phyloP scores from a whole-genome alignment of 2,113 vertebrate species.

The Lycocorax pyrrhopterus region DNA sequence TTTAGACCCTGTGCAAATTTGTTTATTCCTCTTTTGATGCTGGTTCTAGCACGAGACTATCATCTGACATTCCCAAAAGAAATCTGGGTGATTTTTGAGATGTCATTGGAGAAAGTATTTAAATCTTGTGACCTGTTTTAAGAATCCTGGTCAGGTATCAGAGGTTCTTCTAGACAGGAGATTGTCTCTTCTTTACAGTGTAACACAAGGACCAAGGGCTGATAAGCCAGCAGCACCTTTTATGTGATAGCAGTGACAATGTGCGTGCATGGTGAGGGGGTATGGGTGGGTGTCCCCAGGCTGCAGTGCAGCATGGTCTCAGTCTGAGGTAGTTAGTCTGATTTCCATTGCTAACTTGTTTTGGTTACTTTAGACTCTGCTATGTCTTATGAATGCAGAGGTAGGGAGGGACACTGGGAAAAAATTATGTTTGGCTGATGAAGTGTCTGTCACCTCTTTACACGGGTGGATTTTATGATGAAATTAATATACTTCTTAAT shows the following conservation, averaged over 20 bases:
- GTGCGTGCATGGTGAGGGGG: accelerated
- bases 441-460: neutral
- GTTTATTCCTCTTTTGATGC: neutral
- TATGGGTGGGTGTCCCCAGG: neutral
- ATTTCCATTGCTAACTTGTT: neutral
- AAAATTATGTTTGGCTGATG: neutral
- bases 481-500: neutral
- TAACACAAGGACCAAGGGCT: neutral
- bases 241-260: neutral
- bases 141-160: neutral
- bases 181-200: neutral
- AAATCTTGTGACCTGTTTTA: neutral
- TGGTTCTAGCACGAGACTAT: neutral
- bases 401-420: neutral
- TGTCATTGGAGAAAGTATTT: neutral
- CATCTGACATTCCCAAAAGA: neutral
- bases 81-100: neutral
- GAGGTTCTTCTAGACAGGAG: neutral
- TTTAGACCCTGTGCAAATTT: neutral
- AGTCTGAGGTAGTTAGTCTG: neutral
- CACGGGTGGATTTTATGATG: neutral
- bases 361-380: neutral
- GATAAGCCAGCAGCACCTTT: neutral
- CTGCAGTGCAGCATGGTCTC: neutral
- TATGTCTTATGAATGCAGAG: neutral